Base-by-base conservation (phyloP, 2,797 vertebrate species). In the Sphaeramia orbicularis region DNA sequence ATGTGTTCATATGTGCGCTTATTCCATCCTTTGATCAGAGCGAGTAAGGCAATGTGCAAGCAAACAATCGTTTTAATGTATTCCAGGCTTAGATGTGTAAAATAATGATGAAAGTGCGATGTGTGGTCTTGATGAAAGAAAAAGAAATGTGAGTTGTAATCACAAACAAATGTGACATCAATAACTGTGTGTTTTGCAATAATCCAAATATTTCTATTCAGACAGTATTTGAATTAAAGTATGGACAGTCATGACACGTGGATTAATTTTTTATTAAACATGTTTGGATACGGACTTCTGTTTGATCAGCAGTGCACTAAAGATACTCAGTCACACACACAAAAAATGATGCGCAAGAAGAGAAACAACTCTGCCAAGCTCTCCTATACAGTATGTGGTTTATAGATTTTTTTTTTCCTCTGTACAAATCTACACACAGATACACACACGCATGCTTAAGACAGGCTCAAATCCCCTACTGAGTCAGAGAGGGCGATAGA, bases 361-460 rank as follows among this genome's bases (percentile, higher is more conserved):
- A 32, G 51, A 57, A 47, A 54, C 49, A 64, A 44, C 65, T 37
- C 50, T 80, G 67, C 68, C 54, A 18, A 30, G 52, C 52, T 66
- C 43, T 40, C 24, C 51, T 50, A 3, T 57, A 16, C 14, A 42
- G 51, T 67, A 72, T 84, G 82, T 66, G 73, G 73, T 75, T 72
- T 86, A 88, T 92, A 80, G 85, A 89, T 89, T 83, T 84, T 57
- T 41, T 62, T 61, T 83, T 85, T 56, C 40, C 59, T 61, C 32
- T 56, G 35, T 66, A 66, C 6, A 2, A 62, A 63, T 32, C 36
- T 58, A 51, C 60, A 48, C 43, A 45, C 18, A 38, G 10, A 50
- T 16, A 65, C 61, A 72, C 71, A 72, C 71, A 51, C 53, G 64
- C 65, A 73, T 38, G 47, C 58, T 55, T 50, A 47, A 73, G 69